Evolutionary conservation across 2,113 vertebrate species (phyloP), one percentile per base, ranked within the genome.

Genomic region (Tursiops truncatus): DNA sequence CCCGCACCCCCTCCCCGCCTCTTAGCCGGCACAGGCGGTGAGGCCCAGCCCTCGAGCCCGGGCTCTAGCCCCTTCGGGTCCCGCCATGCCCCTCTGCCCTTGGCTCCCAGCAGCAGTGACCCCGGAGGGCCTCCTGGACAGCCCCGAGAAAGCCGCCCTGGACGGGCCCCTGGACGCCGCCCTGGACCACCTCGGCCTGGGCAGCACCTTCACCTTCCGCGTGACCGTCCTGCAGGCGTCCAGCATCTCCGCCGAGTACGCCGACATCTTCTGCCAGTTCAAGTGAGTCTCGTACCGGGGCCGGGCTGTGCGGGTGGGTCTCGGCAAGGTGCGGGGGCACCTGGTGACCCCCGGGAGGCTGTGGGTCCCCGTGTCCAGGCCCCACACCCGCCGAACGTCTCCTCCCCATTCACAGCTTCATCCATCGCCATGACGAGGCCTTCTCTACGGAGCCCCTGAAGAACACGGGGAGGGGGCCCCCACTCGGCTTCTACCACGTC

Each of bases 211-310:
- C 96, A 99, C 99, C 41, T 99, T 99, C 98, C 99, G 99, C 0
- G 99, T 99, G 96, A 99, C 99, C 0, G 99, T 99, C 88, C 98
- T 99, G 77, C 99, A 99, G 97, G 99, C 99, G 0, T 99, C 99
- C 92, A 99, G 99, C 98, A 99, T 99, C 98, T 99, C 99, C 0
- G 99, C 99, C 0, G 99, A 99, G 98, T 99, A 99, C 0, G 99
- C 99, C 0, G 99, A 99, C 97, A 99, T 99, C 98, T 99, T 99
- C 98, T 99, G 99, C 98, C 99, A 99, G 98, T 99, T 99, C 98
- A 99, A 99, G 99, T 99, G 95, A 99, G 98, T 36, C 53, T 53
- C 1, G 0, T 11, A 36, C 36, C 44, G 1, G 0, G 13, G 44
- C 41, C 4, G 20, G 58, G 36, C 31, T 12, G 6, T 31, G 41